phyloP scores from a whole-genome alignment of 2,797 vertebrate species.

The Clarias laeviceps region DNA sequence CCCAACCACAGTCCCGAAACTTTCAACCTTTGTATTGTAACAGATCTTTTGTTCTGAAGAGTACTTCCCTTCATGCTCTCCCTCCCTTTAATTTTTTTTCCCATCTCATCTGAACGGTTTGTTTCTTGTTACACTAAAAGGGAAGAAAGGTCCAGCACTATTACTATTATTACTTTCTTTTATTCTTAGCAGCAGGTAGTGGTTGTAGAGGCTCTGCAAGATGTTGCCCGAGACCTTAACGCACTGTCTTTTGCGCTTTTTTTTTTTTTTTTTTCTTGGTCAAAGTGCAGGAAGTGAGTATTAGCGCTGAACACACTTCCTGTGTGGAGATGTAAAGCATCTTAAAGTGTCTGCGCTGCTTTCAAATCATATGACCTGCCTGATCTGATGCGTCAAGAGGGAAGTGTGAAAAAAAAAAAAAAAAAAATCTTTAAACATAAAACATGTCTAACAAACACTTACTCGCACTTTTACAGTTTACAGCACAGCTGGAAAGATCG shows the following conservation, averaged over 20 bases:
- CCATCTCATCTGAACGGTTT: neutral
- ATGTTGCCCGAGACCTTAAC: constrained; percentile 17
- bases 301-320: constrained; percentile 71
- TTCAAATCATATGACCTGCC: constrained; percentile 73
- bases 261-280: constrained; percentile 53
- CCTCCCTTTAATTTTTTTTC: no score
- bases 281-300: constrained; percentile 71
- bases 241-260: constrained; percentile 38
- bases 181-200: neutral
- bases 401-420: constrained; percentile 50
- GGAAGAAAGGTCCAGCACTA: neutral
- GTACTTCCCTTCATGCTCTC: neutral
- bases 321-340: constrained; percentile 69
- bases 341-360: constrained; percentile 64
- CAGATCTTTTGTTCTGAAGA: neutral
- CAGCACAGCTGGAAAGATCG: neutral
- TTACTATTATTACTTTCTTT: neutral
- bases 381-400: constrained; percentile 53
- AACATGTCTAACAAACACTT: neutral
- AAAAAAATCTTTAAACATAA: neutral
- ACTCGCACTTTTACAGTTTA: neutral
- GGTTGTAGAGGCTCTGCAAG: constrained; percentile 4
- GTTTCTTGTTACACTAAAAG: neutral
- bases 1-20: constrained; percentile 6
- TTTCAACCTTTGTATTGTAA: neutral